phyloP scores from a whole-genome alignment of 1,140 invertebrate species.

The fruit fly (Drosophila melanogaster) region Release_6_plus_ISO1_MT NT_037436.4:7945001-7945500 shows the following conservation, averaged over 20 bases:
- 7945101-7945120: background rate
- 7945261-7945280: constrained; percentile 8
- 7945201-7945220: constrained; percentile 13
- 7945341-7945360: constrained; percentile 80
- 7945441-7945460: constrained; percentile 13
- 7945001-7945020: constrained; percentile 83
- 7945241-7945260: constrained; percentile 52
- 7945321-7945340: constrained; percentile 63
- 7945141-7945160: constrained; percentile 17
- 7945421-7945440: constrained; percentile 7
- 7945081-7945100: constrained; percentile 58
- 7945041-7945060: constrained; percentile 78
- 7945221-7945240: constrained; percentile 42
- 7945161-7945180: constrained; percentile 64
- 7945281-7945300: constrained; percentile 43
- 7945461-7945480: constrained; percentile 59
- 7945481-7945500: constrained; percentile 77
- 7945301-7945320: constrained; percentile 54
- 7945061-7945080: constrained; percentile 45
- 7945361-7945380: constrained; percentile 76
- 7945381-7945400: constrained; percentile 31
- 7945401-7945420: constrained; percentile 8
- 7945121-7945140: constrained; percentile 6
- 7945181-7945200: constrained; percentile 50
- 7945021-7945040: constrained; percentile 81